A percentile compares a stretch with the other conserved stretches of the same genome.
Conservation (phyloP, 1,140 invertebrate genomes). For the Leptopilina clavipes region DNA sequence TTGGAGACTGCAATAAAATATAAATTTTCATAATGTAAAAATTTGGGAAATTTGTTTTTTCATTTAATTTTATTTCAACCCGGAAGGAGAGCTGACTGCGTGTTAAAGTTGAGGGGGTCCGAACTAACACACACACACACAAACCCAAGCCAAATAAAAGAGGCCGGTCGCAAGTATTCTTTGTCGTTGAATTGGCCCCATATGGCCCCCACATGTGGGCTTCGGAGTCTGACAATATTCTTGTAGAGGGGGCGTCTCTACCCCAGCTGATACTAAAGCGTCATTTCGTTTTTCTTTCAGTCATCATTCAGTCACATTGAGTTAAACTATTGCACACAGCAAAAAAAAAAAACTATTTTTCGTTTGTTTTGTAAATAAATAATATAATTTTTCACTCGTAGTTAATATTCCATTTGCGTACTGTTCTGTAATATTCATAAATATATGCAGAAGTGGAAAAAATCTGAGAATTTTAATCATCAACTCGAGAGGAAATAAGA, state of each 20-base stretch:
- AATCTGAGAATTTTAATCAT: too few relatives aligned
- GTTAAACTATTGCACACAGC: slow-evolving; percentile 6
- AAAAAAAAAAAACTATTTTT: neutral
- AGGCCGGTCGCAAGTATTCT: slow-evolving; percentile 12
- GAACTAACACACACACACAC: neutral
- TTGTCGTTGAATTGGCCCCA: slow-evolving; percentile 43
- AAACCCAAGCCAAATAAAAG: neutral
- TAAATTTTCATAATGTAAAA: too few relatives aligned
- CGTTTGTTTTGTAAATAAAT: neutral
- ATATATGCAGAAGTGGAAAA: too few relatives aligned
- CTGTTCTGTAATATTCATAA: too few relatives aligned
- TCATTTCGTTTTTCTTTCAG: slow-evolving; percentile 23
- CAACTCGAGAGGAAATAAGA: too few relatives aligned
- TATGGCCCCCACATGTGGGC: slow-evolving; percentile 65
- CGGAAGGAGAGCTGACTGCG: neutral
- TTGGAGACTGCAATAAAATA: too few relatives aligned
- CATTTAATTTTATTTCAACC: too few relatives aligned
- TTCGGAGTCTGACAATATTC: slow-evolving; percentile 38
- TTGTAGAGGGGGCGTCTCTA: slow-evolving; percentile 43
- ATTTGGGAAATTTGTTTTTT: too few relatives aligned
- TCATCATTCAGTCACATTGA: slow-evolving; percentile 35
- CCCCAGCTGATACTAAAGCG: slow-evolving; percentile 52
- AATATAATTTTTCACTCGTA: too few relatives aligned
- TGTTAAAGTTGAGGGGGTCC: neutral
- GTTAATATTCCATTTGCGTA: too few relatives aligned